These are phyloP conservation scores for Hemichromis elongatus DNA, from an alignment of 2,113 vertebrate species.

Conservation along the genomic window DNA sequence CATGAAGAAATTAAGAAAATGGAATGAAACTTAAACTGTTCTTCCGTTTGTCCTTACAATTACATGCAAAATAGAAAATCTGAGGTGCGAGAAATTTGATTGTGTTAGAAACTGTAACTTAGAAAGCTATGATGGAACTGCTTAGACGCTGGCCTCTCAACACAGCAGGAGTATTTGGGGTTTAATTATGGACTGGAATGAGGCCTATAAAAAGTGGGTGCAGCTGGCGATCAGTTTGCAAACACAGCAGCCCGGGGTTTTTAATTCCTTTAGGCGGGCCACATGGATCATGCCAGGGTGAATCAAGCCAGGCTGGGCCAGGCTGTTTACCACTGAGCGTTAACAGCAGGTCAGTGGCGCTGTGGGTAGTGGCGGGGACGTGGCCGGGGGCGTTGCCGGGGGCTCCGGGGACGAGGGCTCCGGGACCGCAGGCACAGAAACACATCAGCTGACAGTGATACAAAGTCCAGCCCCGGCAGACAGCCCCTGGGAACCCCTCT, in stretches of 20 bases:
- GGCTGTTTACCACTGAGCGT: slow-evolving; percentile 74
- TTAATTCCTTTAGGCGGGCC: slow-evolving; percentile 10
- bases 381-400: slow-evolving; percentile 69
- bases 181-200: slow-evolving; percentile 35
- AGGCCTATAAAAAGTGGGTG: background rate
- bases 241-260: slow-evolving; percentile 48
- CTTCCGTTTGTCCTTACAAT: slow-evolving; percentile 14
- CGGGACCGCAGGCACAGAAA: slow-evolving; percentile 76
- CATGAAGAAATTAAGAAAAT: slow-evolving; percentile 46
- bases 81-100: slow-evolving; percentile 35
- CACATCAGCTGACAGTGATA: slow-evolving; percentile 71
- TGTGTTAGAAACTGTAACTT: slow-evolving; percentile 1
- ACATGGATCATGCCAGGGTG: slow-evolving; percentile 45
- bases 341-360: slow-evolving; percentile 69
- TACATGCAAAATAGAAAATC: slow-evolving; percentile 61
- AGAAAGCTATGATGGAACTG: slow-evolving; percentile 20
- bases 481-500: slow-evolving; percentile 73
- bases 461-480: slow-evolving; percentile 76
- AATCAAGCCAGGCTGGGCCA: slow-evolving; percentile 32
- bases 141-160: background rate
- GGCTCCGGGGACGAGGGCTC: slow-evolving; percentile 67
- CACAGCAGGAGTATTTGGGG: background rate
- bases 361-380: slow-evolving; percentile 59
- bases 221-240: slow-evolving; percentile 53
- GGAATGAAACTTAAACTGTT: slow-evolving; percentile 22